A percentile compares a stretch with the other conserved stretches of the same genome.
phyloP scores from a whole-genome alignment of 2,888 invertebrate genomes.

The Leucophora obtusa region DNA sequence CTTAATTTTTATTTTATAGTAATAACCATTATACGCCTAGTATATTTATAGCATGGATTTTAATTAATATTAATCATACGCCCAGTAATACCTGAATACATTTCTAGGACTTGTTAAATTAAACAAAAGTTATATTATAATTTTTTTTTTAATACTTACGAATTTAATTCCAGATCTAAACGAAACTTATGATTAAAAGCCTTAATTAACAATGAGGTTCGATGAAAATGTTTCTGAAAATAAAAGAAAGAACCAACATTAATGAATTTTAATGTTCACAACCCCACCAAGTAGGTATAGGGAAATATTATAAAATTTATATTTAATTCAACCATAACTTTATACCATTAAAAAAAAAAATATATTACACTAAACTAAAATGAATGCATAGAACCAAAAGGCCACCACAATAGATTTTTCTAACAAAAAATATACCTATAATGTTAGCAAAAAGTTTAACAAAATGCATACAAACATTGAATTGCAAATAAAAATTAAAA shows the following conservation, averaged over 20 bases:
- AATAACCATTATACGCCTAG: too few species aligned
- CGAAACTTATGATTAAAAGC: slow-evolving; percentile 98
- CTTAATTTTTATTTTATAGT: too few species aligned
- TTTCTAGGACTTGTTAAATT: too few species aligned
- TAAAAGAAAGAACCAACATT: slow-evolving; percentile 34
- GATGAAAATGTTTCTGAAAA: slow-evolving; percentile 93
- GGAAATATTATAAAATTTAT: not conserved
- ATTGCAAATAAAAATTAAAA: too few species aligned
- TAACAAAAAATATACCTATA: not conserved
- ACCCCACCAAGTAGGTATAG: too few species aligned
- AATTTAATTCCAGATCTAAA: slow-evolving; percentile 96
- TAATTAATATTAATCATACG: too few species aligned
- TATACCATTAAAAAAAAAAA: not conserved
- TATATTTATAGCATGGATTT: too few species aligned
- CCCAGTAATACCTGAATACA: too few species aligned
- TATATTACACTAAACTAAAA: not conserved
- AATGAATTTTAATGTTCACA: not conserved
- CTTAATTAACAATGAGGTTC: slow-evolving; percentile 96
- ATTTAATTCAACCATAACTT: not conserved
- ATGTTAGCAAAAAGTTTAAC: too few species aligned
- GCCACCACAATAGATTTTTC: not conserved
- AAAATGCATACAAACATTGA: too few species aligned
- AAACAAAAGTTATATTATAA: too few species aligned
- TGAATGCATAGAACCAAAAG: not conserved
- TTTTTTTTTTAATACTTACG: slow-evolving; percentile 84